Evolutionary conservation across 2,113 vertebrate genomes (phyloP), one percentile per base, ranked within the genome.

Genomic region (Oenanthe melanoleuca): DNA sequence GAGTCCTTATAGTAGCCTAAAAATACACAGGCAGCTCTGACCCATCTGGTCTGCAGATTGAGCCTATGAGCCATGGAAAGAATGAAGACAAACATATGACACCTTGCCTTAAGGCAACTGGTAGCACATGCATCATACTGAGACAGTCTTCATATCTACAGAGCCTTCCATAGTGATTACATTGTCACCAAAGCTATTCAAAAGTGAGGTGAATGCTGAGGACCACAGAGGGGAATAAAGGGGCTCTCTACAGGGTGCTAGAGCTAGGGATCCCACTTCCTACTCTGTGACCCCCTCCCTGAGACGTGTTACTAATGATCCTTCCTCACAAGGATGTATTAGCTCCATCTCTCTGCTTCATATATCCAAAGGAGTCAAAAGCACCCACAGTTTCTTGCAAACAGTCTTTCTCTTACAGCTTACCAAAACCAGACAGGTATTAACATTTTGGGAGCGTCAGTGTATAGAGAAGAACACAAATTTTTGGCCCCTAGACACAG

Each of bases 31-130:
- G 67, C 75, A 78, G 49, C 44, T 93, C 90, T 71, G 72, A 90
- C 77, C 90, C 80, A 75, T 79, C 96, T 93, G 91, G 69, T 78
- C 77, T 81, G 80, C 71, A 90, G 89, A 85, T 4, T 73, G 78
- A 94, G 78, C 8, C 28, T 45, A 72, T 55, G 40, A 95, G 74
- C 60, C 88, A 83, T 12, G 6, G 85, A 70, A 93, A 90, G 79
- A 86, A 91, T 26, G 74, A 89, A 89, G 25, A 84, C 70, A 87
- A 92, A 75, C 57, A 89, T 75, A 93, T 88, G 87, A 97, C 60
- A 66, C 66, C 81, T 80, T 78, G 74, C 74, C 85, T 91, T 88
- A 56, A 95, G 84, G 81, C 89, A 80, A 40, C 74, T 80, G 72
- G 81, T 95, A 94, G 85, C 67, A 78, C 53, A n/a, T 45, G 75